Base-by-base conservation (phyloP, 1,140 invertebrate species). In the Drosophila novamexicana region DNA sequence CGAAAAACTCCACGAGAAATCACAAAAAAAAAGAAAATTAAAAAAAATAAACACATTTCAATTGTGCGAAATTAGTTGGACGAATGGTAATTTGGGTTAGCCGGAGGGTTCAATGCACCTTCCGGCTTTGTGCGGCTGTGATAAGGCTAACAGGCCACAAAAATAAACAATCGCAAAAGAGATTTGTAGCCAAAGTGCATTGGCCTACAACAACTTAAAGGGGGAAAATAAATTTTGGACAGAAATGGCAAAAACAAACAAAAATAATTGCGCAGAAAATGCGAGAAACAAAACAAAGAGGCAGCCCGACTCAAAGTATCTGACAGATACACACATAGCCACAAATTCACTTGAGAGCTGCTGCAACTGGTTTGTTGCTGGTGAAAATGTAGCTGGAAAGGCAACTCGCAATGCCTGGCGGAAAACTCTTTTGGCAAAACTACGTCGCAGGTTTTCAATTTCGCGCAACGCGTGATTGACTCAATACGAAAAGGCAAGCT, bases 181-280 rank as follows among this genome's bases (percentile, higher is more conserved):
- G 68, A 69, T 74, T 68, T 12, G 6, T 4, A 16, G 65, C 47
- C 69, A 58, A 29, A 73, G 70, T 70, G 72, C 72, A 75, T 52
- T 63, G 67, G 57, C 71, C 72, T 10, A 22, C 18, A 18, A 18
- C 32, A 63, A 63, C 67, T 70, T 64, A 67, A 70, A 58, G 37
- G 52, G 72, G 58, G 63, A 70, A 75, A 52, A 70, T 44, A 58
- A 75, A 52, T 70, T 69, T 70, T 69, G 50, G 71, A 50, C 50
- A 69, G 36, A 74, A 73, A 73, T 67, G 53, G 62, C 36, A 39
- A 75, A 29, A 42, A 14, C 14, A 14, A 14, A 50, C 50, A 69
- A 29, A 74, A 65, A 64, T 50, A 70, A 70, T 64, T 75, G 72
- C 67, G 67, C 72, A 75, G 58, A 70, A 75, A 75, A 75, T 75